Evolutionary conservation across 2,113 vertebrate species (phyloP).

Genomic region (Mesocricetus auratus): DNA sequence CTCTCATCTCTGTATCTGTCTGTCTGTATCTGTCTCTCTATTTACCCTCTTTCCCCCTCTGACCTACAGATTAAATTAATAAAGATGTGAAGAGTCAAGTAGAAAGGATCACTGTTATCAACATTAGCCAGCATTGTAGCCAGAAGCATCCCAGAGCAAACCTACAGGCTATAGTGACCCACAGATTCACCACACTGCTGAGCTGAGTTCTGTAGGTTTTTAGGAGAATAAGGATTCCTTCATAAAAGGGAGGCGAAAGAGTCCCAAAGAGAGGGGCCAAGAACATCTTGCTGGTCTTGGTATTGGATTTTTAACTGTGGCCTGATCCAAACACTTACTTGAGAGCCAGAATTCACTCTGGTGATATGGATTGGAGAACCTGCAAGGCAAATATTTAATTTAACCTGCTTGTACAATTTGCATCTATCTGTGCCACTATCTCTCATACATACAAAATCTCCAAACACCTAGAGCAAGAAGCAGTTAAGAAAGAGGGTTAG

Average conservation of each 20-base stretch:
- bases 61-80: not conserved
- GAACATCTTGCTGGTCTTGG: not conserved
- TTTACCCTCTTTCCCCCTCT: not conserved
- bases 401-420: not conserved
- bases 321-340: not conserved
- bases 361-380: not conserved
- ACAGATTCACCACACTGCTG: not conserved
- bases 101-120: not conserved
- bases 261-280: not conserved
- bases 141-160: not conserved
- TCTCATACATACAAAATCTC: not conserved
- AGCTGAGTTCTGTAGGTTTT: not conserved
- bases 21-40: not conserved
- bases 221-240: not conserved
- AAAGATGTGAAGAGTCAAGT: not conserved
- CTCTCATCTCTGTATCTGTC: too few species aligned
- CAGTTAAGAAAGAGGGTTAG: not conserved
- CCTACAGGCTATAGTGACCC: not conserved
- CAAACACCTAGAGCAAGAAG: not conserved
- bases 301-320: not conserved
- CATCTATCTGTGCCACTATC: not conserved
- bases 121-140: not conserved
- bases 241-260: not conserved
- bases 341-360: not conserved
- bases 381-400: too few species aligned